Evolutionary conservation across 2,888 invertebrate species (phyloP), one percentile per base, ranked within the genome.

Genomic region (Sminthurinus aureus): DNA sequence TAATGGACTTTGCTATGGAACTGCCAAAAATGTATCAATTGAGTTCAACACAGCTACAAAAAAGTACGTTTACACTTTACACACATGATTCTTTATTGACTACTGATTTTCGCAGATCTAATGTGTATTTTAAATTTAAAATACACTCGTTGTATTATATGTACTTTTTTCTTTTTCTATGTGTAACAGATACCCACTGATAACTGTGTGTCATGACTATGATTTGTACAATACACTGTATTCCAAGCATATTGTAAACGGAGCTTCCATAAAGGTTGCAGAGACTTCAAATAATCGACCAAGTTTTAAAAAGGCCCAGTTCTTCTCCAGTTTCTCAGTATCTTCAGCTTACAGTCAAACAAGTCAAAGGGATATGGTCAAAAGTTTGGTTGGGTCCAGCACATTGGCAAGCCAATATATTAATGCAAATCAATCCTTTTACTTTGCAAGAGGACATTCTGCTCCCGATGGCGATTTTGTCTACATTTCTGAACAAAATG

Each of bases 391-490:
- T 38, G 85, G 85, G n/a, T 86, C 86, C 8, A 75, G 82, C n/a
- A 67, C 66, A 22, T 77, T 85, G 51, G 87, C 85, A 0, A 80
- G 84, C 24, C 81, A 81, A 50, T 88, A 88, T 58, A 86, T 88
- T 51, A 83, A 87, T 73, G 12, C 85, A 0, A 79, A 73, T 0
- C 74, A 81, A 66, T 86, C 86, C 15, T 85, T 85, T 26, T 88
- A 86, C 74, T 87, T 88, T 83, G 88, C 88, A 4, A 73, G 88
- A 73, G 89, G 89, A 12, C 89, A 89, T 84, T 84, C 89, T 24
- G 85, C 89, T 11, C 89, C 89, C 11, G 88, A 89, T 76, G 88
- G 87, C 0, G 89, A 89, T 82, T 89, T 89, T 79, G 85, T 89
- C n/a, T 85, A 87, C 69, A 84, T 85, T 50, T 85, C 86, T 51